Conservation (phyloP, 2,113 vertebrate species). For the Saguinus imperator region DNA sequence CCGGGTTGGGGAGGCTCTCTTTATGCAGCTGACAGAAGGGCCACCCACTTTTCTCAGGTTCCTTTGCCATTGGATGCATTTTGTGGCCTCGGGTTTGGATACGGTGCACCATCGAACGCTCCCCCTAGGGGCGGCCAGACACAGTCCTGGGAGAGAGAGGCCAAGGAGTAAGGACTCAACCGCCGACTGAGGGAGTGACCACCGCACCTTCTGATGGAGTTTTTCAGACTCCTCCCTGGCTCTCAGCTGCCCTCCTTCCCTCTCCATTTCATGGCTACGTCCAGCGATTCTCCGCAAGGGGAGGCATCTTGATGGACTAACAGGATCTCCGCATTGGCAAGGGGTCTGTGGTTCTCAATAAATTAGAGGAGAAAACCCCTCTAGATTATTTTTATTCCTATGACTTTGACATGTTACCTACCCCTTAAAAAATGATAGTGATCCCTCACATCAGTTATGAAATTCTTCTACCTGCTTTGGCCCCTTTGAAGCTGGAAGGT, state of each 20-base stretch:
- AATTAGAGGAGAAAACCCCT: neutral
- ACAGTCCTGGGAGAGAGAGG: constrained; percentile 47
- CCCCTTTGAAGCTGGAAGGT: neutral
- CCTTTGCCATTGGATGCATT: neutral
- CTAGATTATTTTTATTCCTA: neutral
- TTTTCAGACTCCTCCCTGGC: neutral
- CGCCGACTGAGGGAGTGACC: fast-evolving
- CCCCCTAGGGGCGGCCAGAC: neutral
- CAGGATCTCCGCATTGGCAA: neutral
- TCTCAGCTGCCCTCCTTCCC: neutral
- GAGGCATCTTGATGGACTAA: neutral
- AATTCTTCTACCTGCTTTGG: neutral
- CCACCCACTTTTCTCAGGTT: neutral
- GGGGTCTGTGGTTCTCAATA: neutral
- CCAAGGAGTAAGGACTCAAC: neutral
- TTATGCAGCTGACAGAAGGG: neutral
- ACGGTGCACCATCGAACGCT: constrained; percentile 52
- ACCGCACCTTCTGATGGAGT: neutral
- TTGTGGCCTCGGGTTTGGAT: neutral
- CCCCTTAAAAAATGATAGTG: neutral
- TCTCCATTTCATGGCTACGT: neutral
- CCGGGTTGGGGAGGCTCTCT: fast-evolving
- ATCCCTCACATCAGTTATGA: too few relatives aligned
- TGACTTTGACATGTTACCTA: neutral
- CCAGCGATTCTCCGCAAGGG: neutral